A percentile compares a stretch with the other conserved stretches of the same genome.
Conservation (phyloP, 2,113 vertebrate genomes). For the Pygoscelis adeliae region DNA sequence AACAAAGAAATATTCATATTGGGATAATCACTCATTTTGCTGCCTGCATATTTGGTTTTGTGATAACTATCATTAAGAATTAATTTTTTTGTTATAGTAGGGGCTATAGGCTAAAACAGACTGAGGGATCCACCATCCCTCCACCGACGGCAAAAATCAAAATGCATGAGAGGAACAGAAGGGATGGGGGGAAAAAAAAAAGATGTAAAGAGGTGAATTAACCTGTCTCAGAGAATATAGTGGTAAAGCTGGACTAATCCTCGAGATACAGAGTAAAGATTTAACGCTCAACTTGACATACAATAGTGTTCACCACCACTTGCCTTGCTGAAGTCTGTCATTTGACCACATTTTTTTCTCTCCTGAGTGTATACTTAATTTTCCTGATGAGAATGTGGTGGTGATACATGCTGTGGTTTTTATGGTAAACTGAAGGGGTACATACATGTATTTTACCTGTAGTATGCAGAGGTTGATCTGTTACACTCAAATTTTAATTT, state of each 20-base stretch:
- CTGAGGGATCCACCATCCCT: background rate
- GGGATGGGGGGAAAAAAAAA: too few species aligned
- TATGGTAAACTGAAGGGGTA: background rate
- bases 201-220: background rate
- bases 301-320: background rate
- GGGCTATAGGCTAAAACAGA: background rate
- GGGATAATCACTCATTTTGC: background rate
- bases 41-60: background rate
- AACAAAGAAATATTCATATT: background rate
- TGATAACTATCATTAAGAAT: background rate
- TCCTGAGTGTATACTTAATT: background rate
- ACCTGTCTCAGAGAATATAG: background rate
- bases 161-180: background rate
- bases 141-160: background rate
- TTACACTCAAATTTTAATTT: background rate
- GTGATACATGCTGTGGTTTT: background rate
- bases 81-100: background rate
- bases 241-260: background rate
- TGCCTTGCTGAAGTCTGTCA: background rate
- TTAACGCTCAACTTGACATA: background rate
- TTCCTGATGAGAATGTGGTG: background rate
- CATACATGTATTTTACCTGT: background rate
- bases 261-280: background rate
- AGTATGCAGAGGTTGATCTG: background rate
- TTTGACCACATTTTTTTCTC: background rate